Evolutionary conservation across 1,140 invertebrate genomes (phyloP).

Genomic region (Bilobella aurantiaca): DNA sequence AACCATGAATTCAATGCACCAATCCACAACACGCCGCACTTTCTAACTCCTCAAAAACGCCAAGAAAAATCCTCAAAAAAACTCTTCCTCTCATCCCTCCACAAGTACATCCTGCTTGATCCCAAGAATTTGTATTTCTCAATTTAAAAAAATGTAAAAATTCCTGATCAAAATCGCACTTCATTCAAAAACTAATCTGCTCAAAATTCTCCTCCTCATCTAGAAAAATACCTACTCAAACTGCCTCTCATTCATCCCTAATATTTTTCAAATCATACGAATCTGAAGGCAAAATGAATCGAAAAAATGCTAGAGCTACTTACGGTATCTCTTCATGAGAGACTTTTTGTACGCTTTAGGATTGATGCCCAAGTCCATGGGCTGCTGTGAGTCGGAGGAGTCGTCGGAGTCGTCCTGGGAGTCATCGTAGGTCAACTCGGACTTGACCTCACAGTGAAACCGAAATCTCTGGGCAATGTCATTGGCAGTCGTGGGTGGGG

Average conservation of each 20-base stretch:
- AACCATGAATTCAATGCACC: not conserved
- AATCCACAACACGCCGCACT: not conserved
- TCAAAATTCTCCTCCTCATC: too few species aligned
- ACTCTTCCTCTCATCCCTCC: too few species aligned
- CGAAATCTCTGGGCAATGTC: not conserved
- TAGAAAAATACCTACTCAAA: too few species aligned
- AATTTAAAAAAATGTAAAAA: too few species aligned
- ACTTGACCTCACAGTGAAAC: slow-evolving; percentile 2
- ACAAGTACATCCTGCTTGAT: not conserved
- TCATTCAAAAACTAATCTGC: too few species aligned
- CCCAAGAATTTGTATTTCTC: not conserved
- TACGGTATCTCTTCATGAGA: slow-evolving; percentile 78
- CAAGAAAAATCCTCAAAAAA: too few species aligned
- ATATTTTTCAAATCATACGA: not conserved
- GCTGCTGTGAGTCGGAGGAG: slow-evolving; percentile 58
- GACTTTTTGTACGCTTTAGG: slow-evolving; percentile 75
- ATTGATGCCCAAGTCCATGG: slow-evolving; percentile 40
- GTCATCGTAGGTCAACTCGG: slow-evolving; percentile 25
- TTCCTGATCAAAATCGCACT: too few species aligned
- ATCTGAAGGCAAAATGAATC: not conserved
- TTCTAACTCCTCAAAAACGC: slow-evolving; percentile 3
- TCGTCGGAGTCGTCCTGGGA: slow-evolving; percentile 41
- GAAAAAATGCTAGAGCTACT: slow-evolving; percentile 44
- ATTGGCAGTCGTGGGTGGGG: not conserved
- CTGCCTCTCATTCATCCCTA: too few species aligned